phyloP scores from a whole-genome alignment of 2,113 vertebrate genomes.

The Fukomys damarensis region DNA sequence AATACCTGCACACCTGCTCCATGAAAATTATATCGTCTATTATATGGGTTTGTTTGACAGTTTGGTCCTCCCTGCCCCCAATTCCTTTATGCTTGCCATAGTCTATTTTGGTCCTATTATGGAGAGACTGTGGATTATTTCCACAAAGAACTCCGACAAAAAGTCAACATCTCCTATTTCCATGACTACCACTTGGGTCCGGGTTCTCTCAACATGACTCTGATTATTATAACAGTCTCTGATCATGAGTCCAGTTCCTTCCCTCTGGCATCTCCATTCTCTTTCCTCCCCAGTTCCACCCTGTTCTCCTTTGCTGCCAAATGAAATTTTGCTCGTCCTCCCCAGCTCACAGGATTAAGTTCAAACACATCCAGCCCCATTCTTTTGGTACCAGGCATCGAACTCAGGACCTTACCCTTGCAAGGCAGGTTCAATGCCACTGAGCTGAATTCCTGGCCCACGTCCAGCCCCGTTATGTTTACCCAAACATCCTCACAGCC shows the following conservation, averaged over 20 bases:
- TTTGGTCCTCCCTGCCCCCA: neutral
- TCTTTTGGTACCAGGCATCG: too few relatives aligned
- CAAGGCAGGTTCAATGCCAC: too few relatives aligned
- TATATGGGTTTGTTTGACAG: neutral
- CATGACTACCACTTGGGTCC: neutral
- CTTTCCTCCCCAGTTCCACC: neutral
- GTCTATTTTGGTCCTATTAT: neutral
- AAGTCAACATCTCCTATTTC: neutral
- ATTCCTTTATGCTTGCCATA: neutral
- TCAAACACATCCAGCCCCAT: too few relatives aligned
- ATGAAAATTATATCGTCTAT: neutral
- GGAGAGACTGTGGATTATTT: neutral
- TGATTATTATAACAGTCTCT: neutral
- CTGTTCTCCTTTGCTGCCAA: neutral
- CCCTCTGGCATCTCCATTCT: neutral
- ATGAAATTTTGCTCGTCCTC: neutral
- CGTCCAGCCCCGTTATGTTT: neutral
- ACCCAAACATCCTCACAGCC: neutral
- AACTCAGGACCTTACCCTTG: too few relatives aligned
- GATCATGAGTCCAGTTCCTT: neutral
- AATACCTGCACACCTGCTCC: neutral
- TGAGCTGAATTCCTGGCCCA: too few relatives aligned
- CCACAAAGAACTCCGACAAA: neutral
- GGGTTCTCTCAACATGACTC: neutral
- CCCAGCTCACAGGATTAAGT: neutral